Evolutionary conservation across 2,888 invertebrate species (phyloP).

Genomic region (Stictocephala bisonia): DNA sequence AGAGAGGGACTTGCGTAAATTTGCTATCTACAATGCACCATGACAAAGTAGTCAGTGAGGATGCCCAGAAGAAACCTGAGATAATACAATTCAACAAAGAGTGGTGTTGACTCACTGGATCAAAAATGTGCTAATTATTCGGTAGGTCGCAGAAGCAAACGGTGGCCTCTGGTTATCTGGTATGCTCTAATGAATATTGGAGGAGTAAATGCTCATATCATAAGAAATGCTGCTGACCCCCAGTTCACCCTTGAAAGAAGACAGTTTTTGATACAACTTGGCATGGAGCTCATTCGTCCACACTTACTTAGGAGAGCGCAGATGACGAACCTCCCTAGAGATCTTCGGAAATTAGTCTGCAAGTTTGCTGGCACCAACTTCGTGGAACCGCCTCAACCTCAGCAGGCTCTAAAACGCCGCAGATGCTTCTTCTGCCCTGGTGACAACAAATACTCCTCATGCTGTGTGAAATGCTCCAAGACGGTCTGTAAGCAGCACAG

Average conservation of each 20-base stretch:
- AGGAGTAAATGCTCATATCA: constrained; percentile 5
- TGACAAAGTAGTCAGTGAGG: not conserved
- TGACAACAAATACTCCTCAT: not conserved
- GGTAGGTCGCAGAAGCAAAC: not conserved
- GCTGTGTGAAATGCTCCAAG: not conserved
- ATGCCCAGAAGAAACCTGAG: constrained; percentile 18
- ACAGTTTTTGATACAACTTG: not conserved
- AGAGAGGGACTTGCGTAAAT: not conserved
- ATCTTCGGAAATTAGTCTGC: not conserved
- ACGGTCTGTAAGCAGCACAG: not conserved
- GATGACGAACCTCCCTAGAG: not conserved
- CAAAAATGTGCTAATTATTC: constrained; percentile 22
- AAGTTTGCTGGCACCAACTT: not conserved
- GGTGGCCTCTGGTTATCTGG: constrained; percentile 10
- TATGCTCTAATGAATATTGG: constrained; percentile 22
- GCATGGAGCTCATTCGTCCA: not conserved
- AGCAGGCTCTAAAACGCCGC: no score
- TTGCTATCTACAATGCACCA: constrained; percentile 24
- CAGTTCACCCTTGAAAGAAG: not conserved
- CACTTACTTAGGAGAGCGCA: not conserved
- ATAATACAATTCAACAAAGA: constrained; percentile 31
- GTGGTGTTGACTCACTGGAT: constrained; percentile 12
- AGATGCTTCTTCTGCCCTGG: not conserved
- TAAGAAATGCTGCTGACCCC: not conserved
- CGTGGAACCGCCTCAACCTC: not conserved